Evolutionary conservation across 1,140 invertebrate species (phyloP), one percentile per base, ranked within the genome.

Genomic region (Drosophila lowei): DNA sequence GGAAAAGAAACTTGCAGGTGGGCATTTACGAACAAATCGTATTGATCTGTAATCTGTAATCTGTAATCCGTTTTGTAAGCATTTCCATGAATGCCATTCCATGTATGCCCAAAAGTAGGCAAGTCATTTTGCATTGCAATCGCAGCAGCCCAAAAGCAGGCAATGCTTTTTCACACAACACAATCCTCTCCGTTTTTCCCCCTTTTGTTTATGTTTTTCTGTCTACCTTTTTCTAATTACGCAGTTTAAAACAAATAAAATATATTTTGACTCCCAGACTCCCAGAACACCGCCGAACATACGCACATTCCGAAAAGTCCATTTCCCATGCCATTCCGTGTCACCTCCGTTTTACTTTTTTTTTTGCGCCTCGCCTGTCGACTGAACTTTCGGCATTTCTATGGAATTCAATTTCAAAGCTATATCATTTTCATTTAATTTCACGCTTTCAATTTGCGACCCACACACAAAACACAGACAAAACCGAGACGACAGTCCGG

Each of bases 361-460:
- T 38, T 18, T 7, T 2, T 21, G 50, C 28, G 4, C 30, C 41
- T 42, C 25, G 34, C 65, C 38, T 30, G 54, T 46, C 38, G 47
- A 46, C 18, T 61, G 60, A 79, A 79, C 67, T 84, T 84, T 84
- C 38, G 80, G 77, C 80, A 84, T 84, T 85, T 84, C 80, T 86
- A 72, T 77, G 77, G 81, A 86, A 86, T 85, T 86, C 81, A 80
- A 85, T 85, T 85, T 85, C 80, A 85, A 86, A 86, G 80, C 80
- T 74, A 80, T 86, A 85, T 86, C 77, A 85, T 80, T 86, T 85
- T 85, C 81, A 86, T 80, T 85, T 85, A 86, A 85, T 85, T 85
- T 85, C 64, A 85, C 77, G 80, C 77, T 86, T 84, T 85, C 77
- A 85, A 84, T 80, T 80, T 85, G 72, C 67, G 73, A 72, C 72